Evolutionary conservation across 2,113 vertebrate species (phyloP).

Genomic region (Enhydra lutris): DNA sequence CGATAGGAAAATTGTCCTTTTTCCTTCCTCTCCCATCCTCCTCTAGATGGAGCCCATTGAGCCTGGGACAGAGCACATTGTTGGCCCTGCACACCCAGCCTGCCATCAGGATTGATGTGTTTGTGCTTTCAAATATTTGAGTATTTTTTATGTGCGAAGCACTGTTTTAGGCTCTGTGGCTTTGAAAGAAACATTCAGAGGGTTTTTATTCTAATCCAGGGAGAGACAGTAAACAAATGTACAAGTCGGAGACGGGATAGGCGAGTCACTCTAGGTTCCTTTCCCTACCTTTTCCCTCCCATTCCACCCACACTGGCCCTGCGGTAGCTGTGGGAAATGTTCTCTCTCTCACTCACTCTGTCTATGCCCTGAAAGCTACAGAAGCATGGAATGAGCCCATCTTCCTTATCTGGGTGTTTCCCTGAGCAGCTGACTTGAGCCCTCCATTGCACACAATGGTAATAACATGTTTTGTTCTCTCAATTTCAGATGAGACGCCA

Average conservation of each 20-base stretch:
- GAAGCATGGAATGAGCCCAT: background rate
- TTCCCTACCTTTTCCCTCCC: background rate
- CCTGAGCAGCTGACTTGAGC: background rate
- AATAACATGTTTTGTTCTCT: slow-evolving; percentile 57
- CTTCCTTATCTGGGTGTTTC: background rate
- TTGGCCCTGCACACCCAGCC: background rate
- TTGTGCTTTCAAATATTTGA: background rate
- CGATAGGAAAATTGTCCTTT: background rate
- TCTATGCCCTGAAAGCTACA: background rate
- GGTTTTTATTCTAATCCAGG: background rate
- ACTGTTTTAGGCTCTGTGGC: background rate
- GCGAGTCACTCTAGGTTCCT: background rate
- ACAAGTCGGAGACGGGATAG: background rate
- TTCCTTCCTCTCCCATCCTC: background rate
- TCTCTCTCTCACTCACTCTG: background rate
- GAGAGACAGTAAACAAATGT: background rate
- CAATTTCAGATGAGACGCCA: slow-evolving; percentile 89
- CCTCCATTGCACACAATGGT: background rate
- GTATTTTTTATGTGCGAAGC: background rate
- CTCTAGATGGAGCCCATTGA: background rate
- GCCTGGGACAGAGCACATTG: background rate
- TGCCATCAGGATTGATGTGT: background rate
- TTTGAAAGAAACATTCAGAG: slow-evolving; percentile 17
- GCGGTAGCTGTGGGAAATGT: background rate
- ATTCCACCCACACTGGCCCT: background rate